Conservation (phyloP, 2,888 invertebrate species). For the Ariolimax columbianus region DNA sequence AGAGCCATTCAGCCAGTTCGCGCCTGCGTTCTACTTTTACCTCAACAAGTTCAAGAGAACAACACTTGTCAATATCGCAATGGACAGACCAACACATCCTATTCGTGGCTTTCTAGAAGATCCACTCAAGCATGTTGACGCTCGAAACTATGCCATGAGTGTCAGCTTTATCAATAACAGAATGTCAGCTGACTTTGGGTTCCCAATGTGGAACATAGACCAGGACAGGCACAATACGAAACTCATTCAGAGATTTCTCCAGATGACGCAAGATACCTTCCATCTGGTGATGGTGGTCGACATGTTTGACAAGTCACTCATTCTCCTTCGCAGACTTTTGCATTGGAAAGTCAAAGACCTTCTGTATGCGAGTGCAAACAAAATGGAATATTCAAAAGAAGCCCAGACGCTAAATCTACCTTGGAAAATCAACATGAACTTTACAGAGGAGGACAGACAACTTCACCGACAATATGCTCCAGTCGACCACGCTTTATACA, state of each 20-base stretch:
- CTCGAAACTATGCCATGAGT: background rate
- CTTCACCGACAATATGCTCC: conserved; percentile 26
- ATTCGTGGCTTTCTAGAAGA: conserved; percentile 43
- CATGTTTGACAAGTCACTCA: conserved; percentile 59
- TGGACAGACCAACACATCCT: conserved; percentile 9
- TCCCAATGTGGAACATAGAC: conserved; percentile 29
- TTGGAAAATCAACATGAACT: conserved; percentile 3
- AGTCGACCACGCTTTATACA: conserved; percentile 52
- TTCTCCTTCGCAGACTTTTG: conserved; percentile 59
- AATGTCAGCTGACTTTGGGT: conserved; percentile 54
- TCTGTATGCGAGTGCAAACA: conserved; percentile 52
- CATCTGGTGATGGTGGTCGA: conserved; percentile 61
- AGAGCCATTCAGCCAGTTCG: conserved; percentile 42
- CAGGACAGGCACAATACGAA: conserved; percentile 10
- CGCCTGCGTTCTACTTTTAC: conserved; percentile 50
- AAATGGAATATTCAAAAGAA: background rate
- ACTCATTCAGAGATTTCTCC: conserved; percentile 38
- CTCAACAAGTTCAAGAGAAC: background rate
- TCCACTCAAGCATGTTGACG: conserved; percentile 24
- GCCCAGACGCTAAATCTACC: background rate
- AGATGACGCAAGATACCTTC: conserved; percentile 53
- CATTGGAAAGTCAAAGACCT: conserved; percentile 61
- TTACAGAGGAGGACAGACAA: conserved; percentile 27
- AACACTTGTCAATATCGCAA: conserved; percentile 9
- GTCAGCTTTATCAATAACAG: conserved; percentile 48